Evolutionary conservation across 2,113 vertebrate species (phyloP).

Genomic region (Podarcis raffonei): DNA sequence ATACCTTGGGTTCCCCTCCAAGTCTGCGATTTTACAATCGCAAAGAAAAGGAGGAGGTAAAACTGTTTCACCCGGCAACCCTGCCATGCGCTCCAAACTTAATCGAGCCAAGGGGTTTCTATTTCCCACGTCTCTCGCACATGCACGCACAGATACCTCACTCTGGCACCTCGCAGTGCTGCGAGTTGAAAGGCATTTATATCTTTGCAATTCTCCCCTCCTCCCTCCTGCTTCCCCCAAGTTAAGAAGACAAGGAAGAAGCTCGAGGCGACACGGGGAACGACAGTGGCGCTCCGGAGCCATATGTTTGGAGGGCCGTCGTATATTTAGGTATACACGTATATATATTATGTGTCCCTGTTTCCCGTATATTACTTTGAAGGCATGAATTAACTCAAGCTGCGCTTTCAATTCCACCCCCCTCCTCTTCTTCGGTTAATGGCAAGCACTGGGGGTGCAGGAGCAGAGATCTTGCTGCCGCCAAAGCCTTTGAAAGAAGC

Average conservation of each 20-base stretch:
- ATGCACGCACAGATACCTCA: no score
- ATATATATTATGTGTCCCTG: not conserved
- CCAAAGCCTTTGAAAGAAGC: fast-evolving
- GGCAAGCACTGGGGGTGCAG: not conserved
- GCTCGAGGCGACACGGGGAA: constrained; percentile 27
- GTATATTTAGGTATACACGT: not conserved
- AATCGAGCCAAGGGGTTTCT: not conserved
- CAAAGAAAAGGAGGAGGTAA: not conserved
- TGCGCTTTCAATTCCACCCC: constrained; percentile 14
- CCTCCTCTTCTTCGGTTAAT: not conserved
- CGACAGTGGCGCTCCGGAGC: not conserved
- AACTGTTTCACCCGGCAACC: not conserved
- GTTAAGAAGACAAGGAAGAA: constrained; percentile 26
- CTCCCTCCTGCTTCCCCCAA: not conserved
- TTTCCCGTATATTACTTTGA: not conserved
- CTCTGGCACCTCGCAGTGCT: not conserved
- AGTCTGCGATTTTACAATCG: no score
- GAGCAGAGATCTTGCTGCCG: not conserved
- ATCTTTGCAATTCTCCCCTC: not conserved
- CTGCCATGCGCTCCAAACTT: not conserved
- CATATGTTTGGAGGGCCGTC: fast-evolving
- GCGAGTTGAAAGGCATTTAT: constrained; percentile 40
- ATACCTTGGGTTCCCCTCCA: no score
- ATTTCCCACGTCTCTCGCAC: not conserved
- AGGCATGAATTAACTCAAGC: constrained; percentile 25